These are phyloP conservation scores for Denticeps clupeoides DNA, from an alignment of 2,797 vertebrate species.

Conservation along the genomic window DNA sequence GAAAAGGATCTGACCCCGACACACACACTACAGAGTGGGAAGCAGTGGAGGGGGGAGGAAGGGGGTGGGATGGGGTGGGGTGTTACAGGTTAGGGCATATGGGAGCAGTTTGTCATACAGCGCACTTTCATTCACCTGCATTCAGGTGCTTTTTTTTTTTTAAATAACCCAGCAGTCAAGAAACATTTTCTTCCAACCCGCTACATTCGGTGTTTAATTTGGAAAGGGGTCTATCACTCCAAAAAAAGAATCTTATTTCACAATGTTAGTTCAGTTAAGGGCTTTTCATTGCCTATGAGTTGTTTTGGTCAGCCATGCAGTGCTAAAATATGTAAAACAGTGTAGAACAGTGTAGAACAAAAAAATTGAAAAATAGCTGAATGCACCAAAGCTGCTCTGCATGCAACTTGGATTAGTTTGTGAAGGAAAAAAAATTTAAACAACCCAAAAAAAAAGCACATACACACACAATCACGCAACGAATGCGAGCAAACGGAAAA, in stretches of 20 bases:
- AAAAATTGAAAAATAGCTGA: no score
- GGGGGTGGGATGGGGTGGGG: background rate
- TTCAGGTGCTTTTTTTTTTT: conserved; percentile 18
- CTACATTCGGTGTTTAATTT: conserved; percentile 45
- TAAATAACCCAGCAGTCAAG: conserved; percentile 41
- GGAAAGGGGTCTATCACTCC: conserved; percentile 17
- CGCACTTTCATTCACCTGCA: conserved; percentile 45
- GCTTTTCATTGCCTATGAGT: background rate
- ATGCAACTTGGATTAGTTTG: no score
- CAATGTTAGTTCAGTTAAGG: no score
- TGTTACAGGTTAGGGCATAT: no score
- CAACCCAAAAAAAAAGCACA: background rate
- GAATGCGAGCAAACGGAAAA: background rate
- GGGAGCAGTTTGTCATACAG: conserved; percentile 40
- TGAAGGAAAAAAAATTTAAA: no score
- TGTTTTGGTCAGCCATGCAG: background rate
- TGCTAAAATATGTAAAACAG: background rate
- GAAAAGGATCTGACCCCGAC: no score
- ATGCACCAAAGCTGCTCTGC: no score
- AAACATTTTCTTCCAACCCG: conserved; percentile 77
- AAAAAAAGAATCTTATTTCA: conserved; percentile 8
- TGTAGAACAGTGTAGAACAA: no score
- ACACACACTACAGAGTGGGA: no score
- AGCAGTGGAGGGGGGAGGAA: background rate
- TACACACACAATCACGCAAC: background rate